Evolutionary conservation across 2,797 vertebrate genomes (phyloP).

Genomic region (Spondyliosoma cantharus): DNA sequence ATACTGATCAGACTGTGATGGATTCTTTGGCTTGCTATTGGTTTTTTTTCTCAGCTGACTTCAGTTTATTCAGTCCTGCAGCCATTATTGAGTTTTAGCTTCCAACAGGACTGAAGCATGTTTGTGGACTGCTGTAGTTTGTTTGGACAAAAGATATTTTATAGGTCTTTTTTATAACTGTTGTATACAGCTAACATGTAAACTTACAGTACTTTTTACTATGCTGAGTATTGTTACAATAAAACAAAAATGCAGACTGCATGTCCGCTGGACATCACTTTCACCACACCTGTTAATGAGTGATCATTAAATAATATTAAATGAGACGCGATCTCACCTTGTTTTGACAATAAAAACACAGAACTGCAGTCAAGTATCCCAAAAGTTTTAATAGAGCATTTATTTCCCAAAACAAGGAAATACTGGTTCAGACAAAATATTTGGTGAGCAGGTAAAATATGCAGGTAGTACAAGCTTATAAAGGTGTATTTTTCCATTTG

Average conservation of each 20-base stretch:
- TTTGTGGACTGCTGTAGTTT: slow-evolving; percentile 30
- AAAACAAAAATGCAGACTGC: slow-evolving; percentile 17
- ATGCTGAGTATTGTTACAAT: slow-evolving; percentile 36
- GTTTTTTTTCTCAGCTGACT: slow-evolving; percentile 1
- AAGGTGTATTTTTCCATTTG: slow-evolving; percentile 89
- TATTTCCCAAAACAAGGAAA: slow-evolving; percentile 94
- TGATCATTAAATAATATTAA: neutral
- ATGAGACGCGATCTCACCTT: neutral
- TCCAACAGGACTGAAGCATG: slow-evolving; percentile 8
- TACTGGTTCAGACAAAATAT: slow-evolving; percentile 92
- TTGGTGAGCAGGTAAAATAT: slow-evolving; percentile 93
- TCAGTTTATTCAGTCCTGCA: neutral
- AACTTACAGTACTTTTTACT: slow-evolving; percentile 24
- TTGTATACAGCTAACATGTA: slow-evolving; percentile 42
- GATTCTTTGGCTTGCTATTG: neutral
- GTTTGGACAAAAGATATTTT: slow-evolving; percentile 35
- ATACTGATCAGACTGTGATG: slow-evolving; percentile 11
- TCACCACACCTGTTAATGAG: neutral
- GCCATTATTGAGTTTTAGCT: slow-evolving; percentile 10
- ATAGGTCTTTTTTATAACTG: slow-evolving; percentile 51
- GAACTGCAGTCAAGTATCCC: slow-evolving; percentile 38
- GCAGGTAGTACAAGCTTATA: slow-evolving; percentile 93
- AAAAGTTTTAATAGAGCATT: slow-evolving; percentile 89
- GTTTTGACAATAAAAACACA: neutral
- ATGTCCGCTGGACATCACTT: neutral